Conservation (phyloP, 2,797 vertebrate species). For the Taenioides sp. region DNA sequence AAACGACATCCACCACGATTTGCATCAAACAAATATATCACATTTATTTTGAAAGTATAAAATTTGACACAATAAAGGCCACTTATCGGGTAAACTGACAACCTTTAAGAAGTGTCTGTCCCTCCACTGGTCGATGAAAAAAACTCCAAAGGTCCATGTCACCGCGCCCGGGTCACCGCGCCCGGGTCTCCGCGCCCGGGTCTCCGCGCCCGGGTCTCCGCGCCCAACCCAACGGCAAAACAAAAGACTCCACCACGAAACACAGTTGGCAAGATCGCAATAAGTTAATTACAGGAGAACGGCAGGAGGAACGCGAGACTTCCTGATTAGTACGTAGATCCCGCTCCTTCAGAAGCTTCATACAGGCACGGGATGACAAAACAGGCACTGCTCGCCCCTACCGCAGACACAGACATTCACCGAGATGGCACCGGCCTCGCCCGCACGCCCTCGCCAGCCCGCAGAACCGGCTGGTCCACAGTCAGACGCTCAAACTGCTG, state of each 20-base stretch:
- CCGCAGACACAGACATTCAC: constrained; percentile 74
- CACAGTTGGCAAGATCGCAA: constrained; percentile 76
- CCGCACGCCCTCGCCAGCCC: no score
- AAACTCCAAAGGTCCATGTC: constrained; percentile 6
- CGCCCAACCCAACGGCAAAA: constrained; percentile 50
- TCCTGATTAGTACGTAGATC: constrained; percentile 72
- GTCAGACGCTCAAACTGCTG: constrained; percentile 19
- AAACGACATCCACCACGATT: constrained; percentile 11
- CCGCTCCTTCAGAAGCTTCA: constrained; percentile 64
- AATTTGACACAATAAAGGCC: constrained; percentile 88
- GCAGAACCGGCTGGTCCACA: no score
- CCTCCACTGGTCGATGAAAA: constrained; percentile 66
- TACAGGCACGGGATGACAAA: constrained; percentile 81
- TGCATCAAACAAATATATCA: constrained; percentile 84
- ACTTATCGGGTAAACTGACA: constrained; percentile 83
- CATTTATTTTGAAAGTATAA: constrained; percentile 89
- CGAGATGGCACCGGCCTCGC: constrained; percentile 69
- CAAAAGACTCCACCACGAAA: constrained; percentile 72
- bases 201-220: constrained; percentile 47
- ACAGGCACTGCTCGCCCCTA: constrained; percentile 81
- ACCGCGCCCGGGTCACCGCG: constrained; percentile 48
- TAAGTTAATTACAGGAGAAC: constrained; percentile 78
- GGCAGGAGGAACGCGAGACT: constrained; percentile 73
- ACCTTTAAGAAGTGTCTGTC: constrained; percentile 70
- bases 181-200: no score